Evolutionary conservation across 2,888 invertebrate species (phyloP).

Genomic region (Aphodius sticticus): DNA sequence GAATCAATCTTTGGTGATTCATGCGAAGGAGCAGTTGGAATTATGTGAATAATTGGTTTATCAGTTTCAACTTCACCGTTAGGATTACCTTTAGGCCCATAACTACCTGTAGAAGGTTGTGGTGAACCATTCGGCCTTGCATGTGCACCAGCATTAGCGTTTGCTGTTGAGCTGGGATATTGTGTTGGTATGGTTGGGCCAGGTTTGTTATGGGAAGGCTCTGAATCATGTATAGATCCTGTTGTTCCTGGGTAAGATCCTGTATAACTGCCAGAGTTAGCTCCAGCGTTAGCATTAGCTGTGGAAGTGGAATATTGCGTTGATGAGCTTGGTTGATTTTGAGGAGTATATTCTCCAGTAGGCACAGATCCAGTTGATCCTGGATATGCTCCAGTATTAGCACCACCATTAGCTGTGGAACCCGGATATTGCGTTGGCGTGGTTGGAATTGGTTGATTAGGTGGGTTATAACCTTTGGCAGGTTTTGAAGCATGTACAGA

Average conservation of each 20-base stretch:
- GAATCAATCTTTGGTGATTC: not conserved
- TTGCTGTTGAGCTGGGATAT: not conserved
- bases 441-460: not conserved
- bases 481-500: conserved; percentile 16
- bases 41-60: conserved; percentile 17
- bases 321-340: not conserved
- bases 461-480: not conserved
- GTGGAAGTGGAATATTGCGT: conserved; percentile 6
- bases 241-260: conserved; percentile 5
- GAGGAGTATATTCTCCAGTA: conserved; percentile 5
- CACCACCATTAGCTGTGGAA: conserved; percentile 8
- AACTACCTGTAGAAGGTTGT: conserved; percentile 6
- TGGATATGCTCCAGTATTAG: conserved; percentile 15
- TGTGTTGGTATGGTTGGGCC: not conserved
- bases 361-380: conserved; percentile 10
- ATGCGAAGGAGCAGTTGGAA: not conserved
- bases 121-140: conserved; percentile 7
- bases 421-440: conserved; percentile 11
- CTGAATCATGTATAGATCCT: not conserved
- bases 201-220: not conserved
- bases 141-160: conserved; percentile 16
- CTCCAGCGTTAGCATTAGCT: conserved; percentile 19
- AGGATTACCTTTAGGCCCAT: not conserved
- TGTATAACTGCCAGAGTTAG: not conserved
- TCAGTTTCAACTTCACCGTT: not conserved